phyloP scores from a whole-genome alignment of 2,113 vertebrate species.

The Gallinago media region DNA sequence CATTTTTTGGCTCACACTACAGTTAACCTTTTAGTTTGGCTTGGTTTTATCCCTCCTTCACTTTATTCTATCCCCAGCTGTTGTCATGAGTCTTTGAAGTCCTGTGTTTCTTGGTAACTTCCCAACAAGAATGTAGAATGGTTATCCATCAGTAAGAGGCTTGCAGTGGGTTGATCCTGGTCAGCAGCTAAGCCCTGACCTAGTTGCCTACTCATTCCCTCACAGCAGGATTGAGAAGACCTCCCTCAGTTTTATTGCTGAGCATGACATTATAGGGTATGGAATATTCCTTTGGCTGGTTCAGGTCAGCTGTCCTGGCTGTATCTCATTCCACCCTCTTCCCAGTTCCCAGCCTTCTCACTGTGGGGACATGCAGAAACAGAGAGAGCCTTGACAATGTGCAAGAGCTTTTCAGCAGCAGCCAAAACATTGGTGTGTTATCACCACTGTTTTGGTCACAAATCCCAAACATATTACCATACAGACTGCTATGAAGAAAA shows the following conservation, averaged over 20 bases:
- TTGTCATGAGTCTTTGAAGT: neutral
- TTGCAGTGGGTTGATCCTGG: neutral
- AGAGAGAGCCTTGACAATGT: neutral
- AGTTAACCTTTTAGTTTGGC: neutral
- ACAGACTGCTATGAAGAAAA: neutral
- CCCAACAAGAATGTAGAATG: neutral
- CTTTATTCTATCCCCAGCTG: neutral
- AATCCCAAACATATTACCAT: neutral
- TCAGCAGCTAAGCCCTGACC: neutral
- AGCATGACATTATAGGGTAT: neutral
- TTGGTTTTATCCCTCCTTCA: neutral
- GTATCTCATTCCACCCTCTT: neutral
- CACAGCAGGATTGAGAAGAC: neutral
- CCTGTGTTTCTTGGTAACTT: neutral
- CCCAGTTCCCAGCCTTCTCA: neutral
- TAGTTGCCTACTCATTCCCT: neutral
- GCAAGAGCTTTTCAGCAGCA: neutral
- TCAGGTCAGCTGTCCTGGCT: neutral
- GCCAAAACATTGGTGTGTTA: neutral
- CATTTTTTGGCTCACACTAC: neutral
- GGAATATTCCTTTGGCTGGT: neutral
- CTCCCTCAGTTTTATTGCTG: neutral
- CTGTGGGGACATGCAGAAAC: neutral
- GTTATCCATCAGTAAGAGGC: neutral
- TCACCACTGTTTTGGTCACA: neutral